Base-by-base conservation (phyloP, 2,797 vertebrate species). In the Sylvia borin region DNA sequence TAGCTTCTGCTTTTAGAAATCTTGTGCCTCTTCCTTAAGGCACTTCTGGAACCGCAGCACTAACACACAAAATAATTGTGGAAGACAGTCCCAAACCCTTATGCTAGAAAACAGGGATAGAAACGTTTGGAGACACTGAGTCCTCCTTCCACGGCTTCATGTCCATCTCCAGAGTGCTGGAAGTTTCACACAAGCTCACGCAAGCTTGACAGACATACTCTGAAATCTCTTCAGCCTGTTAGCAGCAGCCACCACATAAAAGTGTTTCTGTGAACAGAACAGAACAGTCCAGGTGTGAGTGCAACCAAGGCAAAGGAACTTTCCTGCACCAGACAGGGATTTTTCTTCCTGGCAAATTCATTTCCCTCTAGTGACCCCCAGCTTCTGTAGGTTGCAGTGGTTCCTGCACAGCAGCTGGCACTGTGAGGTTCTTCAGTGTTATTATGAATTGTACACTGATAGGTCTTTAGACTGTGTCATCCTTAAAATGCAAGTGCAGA, bases 161-260 rank as follows among this genome's bases (percentile, higher is more conserved):
- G n/a, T 88, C 72, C 43, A 31, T n/a, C 60, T 85, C 82, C 68
- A 76, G 42, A 43, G 47, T 3, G 22, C 53, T 12, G 58, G 31
- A 32, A 67, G 70, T 60, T 64, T 65, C 79, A 36, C 24, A 87
- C 31, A 76, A 77, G 80, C 29, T 86, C 54, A 94, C 0, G 14
- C 55, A 76, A 95, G 94, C 70, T 81, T 97, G 76, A 95, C 94
- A 91, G 98, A 88, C 67, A 81, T 51, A 91, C 89, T 93, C 85
- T 98, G 97, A 97, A 98, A 98, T 81, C 98, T 98, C 96, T 98
- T 98, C 95, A 99, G 96, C 73, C 99, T 97, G 97, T 99, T 99
- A 50, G 98, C 98, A 38, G 99, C 98, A 60, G 98, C 97, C 53
- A 99, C 98, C 48, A 96, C 98, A 2, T 98, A 98, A 93, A 99